phyloP scores from a whole-genome alignment of 2,797 vertebrate species.

The Paguma larvata region DNA sequence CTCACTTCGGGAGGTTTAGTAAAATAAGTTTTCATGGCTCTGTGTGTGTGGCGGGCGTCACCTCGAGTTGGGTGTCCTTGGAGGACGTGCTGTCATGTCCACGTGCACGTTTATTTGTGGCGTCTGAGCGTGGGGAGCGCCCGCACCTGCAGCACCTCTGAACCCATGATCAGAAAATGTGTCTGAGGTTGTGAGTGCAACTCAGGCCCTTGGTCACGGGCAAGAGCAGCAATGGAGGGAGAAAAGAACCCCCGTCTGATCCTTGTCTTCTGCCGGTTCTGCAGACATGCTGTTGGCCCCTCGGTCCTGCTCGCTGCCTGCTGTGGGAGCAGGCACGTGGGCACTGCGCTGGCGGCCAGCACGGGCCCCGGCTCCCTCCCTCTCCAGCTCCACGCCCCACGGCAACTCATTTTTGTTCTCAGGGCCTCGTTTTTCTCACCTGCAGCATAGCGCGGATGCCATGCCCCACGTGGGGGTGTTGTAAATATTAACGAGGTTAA shows the following conservation, averaged over 20 bases:
- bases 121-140: too few species aligned
- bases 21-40: neutral
- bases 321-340: rapidly evolving
- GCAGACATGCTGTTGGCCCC: neutral
- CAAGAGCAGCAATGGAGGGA: neutral
- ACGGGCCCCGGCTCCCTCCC: neutral
- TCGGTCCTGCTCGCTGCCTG: rapidly evolving
- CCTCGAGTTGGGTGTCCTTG: neutral
- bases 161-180: too few species aligned
- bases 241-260: neutral
- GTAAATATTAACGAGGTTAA: neutral
- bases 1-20: neutral
- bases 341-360: neutral
- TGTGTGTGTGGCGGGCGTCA: rapidly evolving
- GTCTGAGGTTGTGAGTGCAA: neutral
- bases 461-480: rapidly evolving
- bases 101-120: rapidly evolving
- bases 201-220: neutral
- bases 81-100: rapidly evolving
- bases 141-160: too few species aligned
- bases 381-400: rapidly evolving
- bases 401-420: neutral
- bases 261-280: neutral
- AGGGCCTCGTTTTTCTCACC: neutral
- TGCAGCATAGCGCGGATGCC: too few species aligned